Conservation (phyloP, 2,113 vertebrate genomes). For the Fulica atra region DNA sequence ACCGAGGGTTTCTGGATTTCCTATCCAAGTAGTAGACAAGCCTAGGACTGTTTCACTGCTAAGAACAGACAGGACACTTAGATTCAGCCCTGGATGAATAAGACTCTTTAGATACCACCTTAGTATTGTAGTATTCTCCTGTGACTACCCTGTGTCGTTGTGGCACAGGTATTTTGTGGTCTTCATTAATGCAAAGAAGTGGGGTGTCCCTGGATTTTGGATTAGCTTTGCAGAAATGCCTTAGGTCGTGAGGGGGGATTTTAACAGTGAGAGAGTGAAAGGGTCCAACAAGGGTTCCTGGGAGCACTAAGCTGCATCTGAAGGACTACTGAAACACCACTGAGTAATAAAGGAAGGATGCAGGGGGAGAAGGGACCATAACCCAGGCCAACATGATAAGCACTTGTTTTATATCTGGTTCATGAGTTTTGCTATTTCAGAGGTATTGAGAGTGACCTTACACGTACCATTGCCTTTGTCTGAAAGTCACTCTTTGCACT, state of each 20-base stretch:
- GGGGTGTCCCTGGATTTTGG: background rate
- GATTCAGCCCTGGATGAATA: background rate
- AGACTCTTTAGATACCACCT: background rate
- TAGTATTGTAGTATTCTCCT: background rate
- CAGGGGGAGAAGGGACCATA: no score
- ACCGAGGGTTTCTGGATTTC: background rate
- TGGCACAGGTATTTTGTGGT: background rate
- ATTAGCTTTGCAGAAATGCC: background rate
- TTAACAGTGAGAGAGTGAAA: background rate
- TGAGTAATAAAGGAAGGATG: background rate
- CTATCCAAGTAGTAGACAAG: background rate
- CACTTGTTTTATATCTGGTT: background rate
- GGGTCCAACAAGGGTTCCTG: background rate
- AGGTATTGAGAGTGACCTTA: accelerated
- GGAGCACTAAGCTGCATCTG: background rate
- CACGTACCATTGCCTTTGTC: background rate
- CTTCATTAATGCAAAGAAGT: background rate
- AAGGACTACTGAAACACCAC: background rate
- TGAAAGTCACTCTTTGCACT: background rate
- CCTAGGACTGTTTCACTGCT: background rate
- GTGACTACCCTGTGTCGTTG: background rate
- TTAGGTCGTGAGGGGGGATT: background rate
- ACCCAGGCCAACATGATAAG: accelerated
- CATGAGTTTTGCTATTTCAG: background rate
- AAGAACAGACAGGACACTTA: background rate